Evolutionary conservation across 2,888 invertebrate genomes (phyloP).

Genomic region (Heliconius cydno): DNA sequence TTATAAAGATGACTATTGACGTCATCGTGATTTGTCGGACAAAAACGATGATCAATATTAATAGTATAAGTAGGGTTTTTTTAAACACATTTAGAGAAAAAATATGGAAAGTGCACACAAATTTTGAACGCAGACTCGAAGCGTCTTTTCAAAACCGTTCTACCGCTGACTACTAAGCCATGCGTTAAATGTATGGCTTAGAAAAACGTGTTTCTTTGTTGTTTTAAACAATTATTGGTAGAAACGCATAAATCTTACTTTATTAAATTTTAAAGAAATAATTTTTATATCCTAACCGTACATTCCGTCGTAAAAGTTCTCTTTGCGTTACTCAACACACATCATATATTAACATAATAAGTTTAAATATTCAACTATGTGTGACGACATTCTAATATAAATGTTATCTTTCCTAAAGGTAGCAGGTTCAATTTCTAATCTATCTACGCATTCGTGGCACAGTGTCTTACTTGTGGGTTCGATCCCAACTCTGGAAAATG

Average conservation of each 20-base stretch:
- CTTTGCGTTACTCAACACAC: background rate
- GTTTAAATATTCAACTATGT: background rate
- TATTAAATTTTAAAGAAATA: background rate
- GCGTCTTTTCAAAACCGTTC: no score
- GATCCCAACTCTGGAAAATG: background rate
- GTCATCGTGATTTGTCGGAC: no score
- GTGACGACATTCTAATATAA: background rate
- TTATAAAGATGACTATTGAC: no score
- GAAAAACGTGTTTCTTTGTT: no score
- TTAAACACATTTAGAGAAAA: no score
- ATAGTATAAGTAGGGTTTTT: no score
- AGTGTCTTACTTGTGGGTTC: background rate
- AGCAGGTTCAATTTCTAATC: background rate
- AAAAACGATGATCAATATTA: no score
- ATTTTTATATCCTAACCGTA: background rate
- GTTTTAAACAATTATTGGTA: no score
- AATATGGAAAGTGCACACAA: no score
- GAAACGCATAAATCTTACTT: background rate
- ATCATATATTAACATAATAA: conserved; percentile 14
- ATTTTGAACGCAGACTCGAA: no score
- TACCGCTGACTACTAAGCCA: no score
- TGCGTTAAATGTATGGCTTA: no score
- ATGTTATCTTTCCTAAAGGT: background rate
- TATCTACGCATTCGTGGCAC: background rate
- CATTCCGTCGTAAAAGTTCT: conserved; percentile 5